Evolutionary conservation across 2,888 invertebrate species (phyloP), one percentile per base, ranked within the genome.

Genomic region (Hermaeophaga mercurialis): DNA sequence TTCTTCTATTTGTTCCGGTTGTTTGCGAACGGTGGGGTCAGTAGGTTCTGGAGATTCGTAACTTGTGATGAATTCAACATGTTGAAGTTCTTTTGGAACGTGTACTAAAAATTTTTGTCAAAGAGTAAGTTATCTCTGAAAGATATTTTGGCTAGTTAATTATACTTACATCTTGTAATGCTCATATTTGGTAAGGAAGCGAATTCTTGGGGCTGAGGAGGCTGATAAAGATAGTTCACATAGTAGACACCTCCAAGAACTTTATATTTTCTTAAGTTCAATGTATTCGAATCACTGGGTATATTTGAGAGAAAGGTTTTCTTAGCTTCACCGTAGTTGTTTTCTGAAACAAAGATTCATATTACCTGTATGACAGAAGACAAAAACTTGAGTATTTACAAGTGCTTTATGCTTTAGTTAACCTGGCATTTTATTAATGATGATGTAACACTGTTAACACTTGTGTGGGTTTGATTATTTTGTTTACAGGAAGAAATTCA

Each of bases 1-100:
- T 0, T 85, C 86, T 68, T 92, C 92, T 17, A 91, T 87, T 70
- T 91, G 88, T 77, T 91, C 91, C 0, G 91, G 90, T 15, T 86
- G 80, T 39, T 89, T 81, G 3, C 85, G 84, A 2, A 86, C 83
- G 1, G 85, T 81, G 0, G 84, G 82, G 0, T 86, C 84, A 0
- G 84, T 82, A 0, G 89, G 88, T 12, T 38, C 43, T 0, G 90
- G 87, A 0, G 89, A 86, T 1, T 82, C 80, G 72, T 89, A 91
- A 14, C 84, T 82, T 11, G 87, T 85, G 55, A 82, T 82, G 69
- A 89, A 91, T 1, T 79, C 78, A 12, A 84, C 83, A 33, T 78
- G 77, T 63, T 81, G 78, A 70, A 90, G 76, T 12, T 82, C 79
- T 61, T 84, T 83, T 0, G 88, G 82, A 3, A 80, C 67, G 64